Evolutionary conservation across 2,888 invertebrate species (phyloP).

Genomic region (Ophion obscuratus): DNA sequence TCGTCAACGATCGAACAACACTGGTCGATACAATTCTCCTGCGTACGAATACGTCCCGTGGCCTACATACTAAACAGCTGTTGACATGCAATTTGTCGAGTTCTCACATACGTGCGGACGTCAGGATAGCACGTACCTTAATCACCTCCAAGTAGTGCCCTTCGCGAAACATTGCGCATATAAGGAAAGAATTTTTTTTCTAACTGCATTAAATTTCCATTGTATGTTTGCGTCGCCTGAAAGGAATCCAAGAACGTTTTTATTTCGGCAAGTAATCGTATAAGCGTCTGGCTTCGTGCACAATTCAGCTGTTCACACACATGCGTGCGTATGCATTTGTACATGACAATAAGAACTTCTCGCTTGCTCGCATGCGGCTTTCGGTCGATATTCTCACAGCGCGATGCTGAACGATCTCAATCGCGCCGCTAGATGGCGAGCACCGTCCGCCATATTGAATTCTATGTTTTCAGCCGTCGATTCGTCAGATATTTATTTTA

Average conservation of each 20-base stretch:
- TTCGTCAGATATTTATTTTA: neutral
- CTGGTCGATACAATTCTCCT: neutral
- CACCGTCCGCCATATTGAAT: neutral
- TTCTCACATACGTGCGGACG: neutral
- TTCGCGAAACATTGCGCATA: slow-evolving; percentile 75
- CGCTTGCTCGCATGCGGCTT: neutral
- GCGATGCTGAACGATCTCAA: neutral
- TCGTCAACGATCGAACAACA: neutral
- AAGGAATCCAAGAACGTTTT: neutral
- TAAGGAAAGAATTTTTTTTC: neutral
- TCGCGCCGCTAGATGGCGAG: neutral
- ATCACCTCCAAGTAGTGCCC: slow-evolving; percentile 79
- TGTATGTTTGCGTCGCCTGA: neutral
- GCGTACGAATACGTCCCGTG: neutral
- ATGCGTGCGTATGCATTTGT: neutral
- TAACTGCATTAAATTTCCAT: slow-evolving; percentile 2
- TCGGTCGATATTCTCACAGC: neutral
- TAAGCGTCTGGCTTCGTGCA: neutral
- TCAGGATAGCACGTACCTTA: slow-evolving; percentile 72
- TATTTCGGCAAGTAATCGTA: neutral
- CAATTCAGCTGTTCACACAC: slow-evolving; percentile 27
- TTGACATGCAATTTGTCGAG: slow-evolving; percentile 45
- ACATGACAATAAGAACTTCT: slow-evolving; percentile 21
- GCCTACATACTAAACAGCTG: slow-evolving; percentile 71
- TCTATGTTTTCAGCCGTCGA: slow-evolving; percentile 14